These are phyloP conservation scores for Leuciscus waleckii DNA, from an alignment of 2,797 vertebrate genomes.

Conservation along the genomic window DNA sequence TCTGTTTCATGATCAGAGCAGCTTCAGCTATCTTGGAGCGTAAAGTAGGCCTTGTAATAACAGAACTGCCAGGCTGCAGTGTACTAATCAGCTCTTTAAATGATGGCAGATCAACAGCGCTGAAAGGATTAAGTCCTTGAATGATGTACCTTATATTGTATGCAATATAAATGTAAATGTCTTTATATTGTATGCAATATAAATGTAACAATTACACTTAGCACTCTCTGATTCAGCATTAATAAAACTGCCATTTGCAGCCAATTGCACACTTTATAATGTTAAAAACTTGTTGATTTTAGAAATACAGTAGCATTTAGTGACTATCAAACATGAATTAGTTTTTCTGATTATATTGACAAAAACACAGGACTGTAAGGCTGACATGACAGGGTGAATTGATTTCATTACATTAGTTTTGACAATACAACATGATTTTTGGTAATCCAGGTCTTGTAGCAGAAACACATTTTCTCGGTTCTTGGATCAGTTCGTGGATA, in stretches of 20 bases:
- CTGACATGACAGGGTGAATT: slow-evolving; percentile 3
- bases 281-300: not conserved
- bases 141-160: not conserved
- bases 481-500: not conserved
- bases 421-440: not conserved
- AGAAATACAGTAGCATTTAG: not conserved
- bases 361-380: not conserved
- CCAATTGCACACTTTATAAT: not conserved
- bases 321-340: not conserved
- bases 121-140: slow-evolving; percentile 16
- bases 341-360: not conserved
- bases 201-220: not conserved
- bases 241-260: not conserved
- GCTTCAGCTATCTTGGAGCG: not conserved
- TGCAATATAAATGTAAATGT: not conserved
- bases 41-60: slow-evolving; percentile 2
- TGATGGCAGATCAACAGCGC: slow-evolving; percentile 5
- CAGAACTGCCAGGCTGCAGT: not conserved
- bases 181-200: not conserved
- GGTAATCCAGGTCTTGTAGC: not conserved
- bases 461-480: not conserved
- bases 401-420: not conserved
- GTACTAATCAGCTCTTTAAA: slow-evolving; percentile 15
- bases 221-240: not conserved
- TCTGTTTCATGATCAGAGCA: slow-evolving; percentile 5